Base-by-base conservation (phyloP, 53 echinoderm and acorn worm genomes). In the Zoroaster sp. region DNA sequence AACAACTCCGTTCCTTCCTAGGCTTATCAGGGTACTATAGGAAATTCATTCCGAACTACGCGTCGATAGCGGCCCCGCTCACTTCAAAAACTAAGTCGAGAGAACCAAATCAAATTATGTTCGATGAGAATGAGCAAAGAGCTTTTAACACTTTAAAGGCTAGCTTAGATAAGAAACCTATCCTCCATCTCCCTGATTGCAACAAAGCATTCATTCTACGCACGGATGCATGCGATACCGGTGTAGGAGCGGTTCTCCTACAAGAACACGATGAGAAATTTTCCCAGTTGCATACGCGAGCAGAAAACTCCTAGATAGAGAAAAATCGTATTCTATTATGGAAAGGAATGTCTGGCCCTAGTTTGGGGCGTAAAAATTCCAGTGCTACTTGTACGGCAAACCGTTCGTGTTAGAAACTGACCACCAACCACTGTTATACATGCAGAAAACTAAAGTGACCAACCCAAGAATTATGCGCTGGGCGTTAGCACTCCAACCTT, bases 341-440 rank as follows among this genome's bases (percentile, higher is more conserved):
- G 88, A 88, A 66, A 36, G 8, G 89, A 82, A 20, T 89, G 90
- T 38, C 40, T 89, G 36, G 82, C 90, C 14, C 1, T 89, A 3
- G 38, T 82, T 11, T 89, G 90, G 90, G 70, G 35, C 15, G 34
- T 78, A 40, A 15, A 82, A 89, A 40, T 49, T 89, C 30, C 25
- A 42, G 2, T 2, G 39, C 3, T 81, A 81, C 43, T 68, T 89
- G 44, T 89, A 81, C 52, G 72, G 90, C 17, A 66, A 41, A 69
- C 18, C 40, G 3, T 89, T 89, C 38, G 28, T 43, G 1, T 21
- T 89, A 10, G 41, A 88, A 66, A 88, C 88, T 5, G 88, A 88
- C 38, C 88, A 88, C 39, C 88, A 77, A 35, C 88, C 80, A 15
- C 36, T 89, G 55, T 21, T 70, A 1, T 80, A 69, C 32, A 3